Percentiles rank a stretch among this genome's conserved stretches.
phyloP scores from a whole-genome alignment of 2,113 vertebrate genomes.

The Neolamprologus kungweensis region DNA sequence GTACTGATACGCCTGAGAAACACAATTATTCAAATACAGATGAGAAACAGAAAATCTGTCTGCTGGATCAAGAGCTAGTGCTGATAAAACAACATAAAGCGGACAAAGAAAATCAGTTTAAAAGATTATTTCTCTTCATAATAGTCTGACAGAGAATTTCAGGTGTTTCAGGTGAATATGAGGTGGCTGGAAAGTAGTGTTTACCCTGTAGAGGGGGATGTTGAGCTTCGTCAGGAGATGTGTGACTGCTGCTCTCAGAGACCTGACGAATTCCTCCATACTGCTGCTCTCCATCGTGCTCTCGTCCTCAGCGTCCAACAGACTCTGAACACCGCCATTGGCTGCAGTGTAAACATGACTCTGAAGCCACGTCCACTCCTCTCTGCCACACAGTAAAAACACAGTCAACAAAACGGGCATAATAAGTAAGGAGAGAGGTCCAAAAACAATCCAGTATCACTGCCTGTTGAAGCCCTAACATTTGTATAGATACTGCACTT shows the following conservation, averaged over 20 bases:
- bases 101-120: neutral
- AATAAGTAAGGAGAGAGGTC: neutral
- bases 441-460: neutral
- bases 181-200: neutral
- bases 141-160: neutral
- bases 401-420: neutral
- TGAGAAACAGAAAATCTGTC: neutral
- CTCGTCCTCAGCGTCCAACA: conserved; percentile 26
- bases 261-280: conserved; percentile 53
- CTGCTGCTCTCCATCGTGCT: conserved; percentile 36
- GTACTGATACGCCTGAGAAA: conserved; percentile 65
- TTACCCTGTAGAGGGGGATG: conserved; percentile 74
- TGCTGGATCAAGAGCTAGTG: neutral
- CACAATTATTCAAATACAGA: neutral
- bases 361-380: conserved; percentile 75
- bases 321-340: conserved; percentile 23
- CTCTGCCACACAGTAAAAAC: conserved; percentile 37
- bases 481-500: neutral
- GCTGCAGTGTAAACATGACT: conserved; percentile 50
- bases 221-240: conserved; percentile 72
- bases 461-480: neutral
- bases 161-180: neutral
- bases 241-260: conserved; percentile 62
- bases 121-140: neutral
- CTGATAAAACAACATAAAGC: neutral